These are phyloP conservation scores for Aurelia sp. DNA, from an alignment of 30 jellyfish, hydroid and myxozoan species.

Conservation along the genomic window DNA sequence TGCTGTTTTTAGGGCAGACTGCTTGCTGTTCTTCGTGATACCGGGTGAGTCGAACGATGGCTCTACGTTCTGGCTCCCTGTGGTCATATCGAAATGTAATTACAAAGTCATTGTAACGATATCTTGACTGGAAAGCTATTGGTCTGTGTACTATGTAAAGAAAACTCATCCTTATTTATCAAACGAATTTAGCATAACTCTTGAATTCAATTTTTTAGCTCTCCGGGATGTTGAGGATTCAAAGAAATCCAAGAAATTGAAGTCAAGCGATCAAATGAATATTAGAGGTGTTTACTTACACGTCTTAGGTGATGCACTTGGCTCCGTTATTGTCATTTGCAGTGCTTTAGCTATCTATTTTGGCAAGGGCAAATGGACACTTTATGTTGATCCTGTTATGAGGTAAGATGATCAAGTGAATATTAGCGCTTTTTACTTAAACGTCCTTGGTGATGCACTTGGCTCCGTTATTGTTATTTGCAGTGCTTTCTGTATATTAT, in stretches of 20 bases:
- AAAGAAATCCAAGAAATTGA: conserved; percentile 11
- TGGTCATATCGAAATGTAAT: too few species aligned
- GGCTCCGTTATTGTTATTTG: conserved; percentile 94
- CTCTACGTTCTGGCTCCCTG: too few species aligned
- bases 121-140: too few species aligned
- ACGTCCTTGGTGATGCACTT: conserved; percentile 94
- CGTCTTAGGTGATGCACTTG: conserved; percentile 98
- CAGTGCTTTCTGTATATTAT: conserved; percentile 80
- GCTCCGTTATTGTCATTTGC: conserved; percentile 91
- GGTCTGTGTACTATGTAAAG: too few species aligned
- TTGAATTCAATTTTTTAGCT: not conserved
- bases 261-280: conserved; percentile 89
- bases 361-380: conserved; percentile 92
- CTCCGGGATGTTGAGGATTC: not conserved
- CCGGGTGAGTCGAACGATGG: too few species aligned
- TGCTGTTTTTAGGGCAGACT: too few species aligned
- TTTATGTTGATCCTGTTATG: conserved; percentile 94
- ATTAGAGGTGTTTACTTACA: conserved; percentile 94
- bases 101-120: too few species aligned
- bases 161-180: not conserved
- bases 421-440: conserved; percentile 91
- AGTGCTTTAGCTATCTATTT: conserved; percentile 82
- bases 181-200: not conserved
- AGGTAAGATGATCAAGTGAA: conserved; percentile 92
- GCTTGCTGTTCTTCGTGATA: too few species aligned